These are phyloP conservation scores for Andrena praecox DNA, from an alignment of 2,888 invertebrate genomes.

Conservation along the genomic window DNA sequence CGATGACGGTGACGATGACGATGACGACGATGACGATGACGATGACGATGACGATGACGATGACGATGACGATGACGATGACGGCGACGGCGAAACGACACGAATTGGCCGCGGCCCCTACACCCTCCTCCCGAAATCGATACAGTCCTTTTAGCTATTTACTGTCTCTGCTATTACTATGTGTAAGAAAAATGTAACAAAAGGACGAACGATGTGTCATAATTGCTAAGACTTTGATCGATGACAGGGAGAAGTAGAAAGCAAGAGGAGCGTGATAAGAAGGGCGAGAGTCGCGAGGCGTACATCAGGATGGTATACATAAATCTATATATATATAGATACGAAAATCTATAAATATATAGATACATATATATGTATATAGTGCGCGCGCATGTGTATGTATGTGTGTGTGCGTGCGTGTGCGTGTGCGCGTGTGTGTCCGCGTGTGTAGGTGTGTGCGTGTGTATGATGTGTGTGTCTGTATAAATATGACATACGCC, in stretches of 20 bases:
- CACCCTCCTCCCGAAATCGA: constrained; percentile 71
- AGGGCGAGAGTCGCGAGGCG: constrained; percentile 56
- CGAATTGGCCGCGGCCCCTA: constrained; percentile 67
- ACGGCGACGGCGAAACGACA: constrained; percentile 58
- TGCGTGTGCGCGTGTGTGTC: too few species aligned
- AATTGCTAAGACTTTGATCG: constrained; percentile 71
- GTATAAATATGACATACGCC: constrained; percentile 35
- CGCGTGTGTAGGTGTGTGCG: constrained; percentile 8
- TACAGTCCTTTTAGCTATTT: constrained; percentile 81
- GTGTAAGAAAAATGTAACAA: constrained; percentile 72
- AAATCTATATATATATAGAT: constrained; percentile 36
- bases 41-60: background rate
- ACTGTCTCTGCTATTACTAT: constrained; percentile 82
- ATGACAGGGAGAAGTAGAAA: constrained; percentile 50
- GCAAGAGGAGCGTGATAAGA: constrained; percentile 38
- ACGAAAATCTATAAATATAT: constrained; percentile 28
- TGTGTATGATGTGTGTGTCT: background rate
- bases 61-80: constrained; percentile 12
- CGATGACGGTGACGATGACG: background rate
- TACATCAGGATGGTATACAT: constrained; percentile 54
- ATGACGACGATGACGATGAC: constrained; percentile 7
- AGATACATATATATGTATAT: constrained; percentile 10
- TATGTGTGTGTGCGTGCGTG: too few species aligned
- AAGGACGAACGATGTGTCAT: constrained; percentile 73
- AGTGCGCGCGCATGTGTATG: too few species aligned